Evolutionary conservation across 2,888 invertebrate genomes (phyloP).

Genomic region (Hydroisotoma schaefferi): DNA sequence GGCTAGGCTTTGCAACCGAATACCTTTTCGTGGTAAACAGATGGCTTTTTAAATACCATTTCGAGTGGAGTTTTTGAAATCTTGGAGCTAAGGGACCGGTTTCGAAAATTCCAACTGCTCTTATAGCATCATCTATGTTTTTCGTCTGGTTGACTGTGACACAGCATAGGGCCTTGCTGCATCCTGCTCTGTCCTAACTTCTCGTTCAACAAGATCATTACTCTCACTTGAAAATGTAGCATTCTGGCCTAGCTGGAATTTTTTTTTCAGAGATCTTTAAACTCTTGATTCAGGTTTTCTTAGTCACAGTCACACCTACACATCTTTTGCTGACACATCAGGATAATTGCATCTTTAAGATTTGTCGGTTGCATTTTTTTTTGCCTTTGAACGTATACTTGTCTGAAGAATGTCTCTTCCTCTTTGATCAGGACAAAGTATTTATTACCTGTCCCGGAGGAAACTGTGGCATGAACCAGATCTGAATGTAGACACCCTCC

Average conservation of each 20-base stretch:
- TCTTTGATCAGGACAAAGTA: conserved; percentile 28
- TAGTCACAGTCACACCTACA: too few relatives aligned
- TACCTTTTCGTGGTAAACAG: conserved; percentile 48
- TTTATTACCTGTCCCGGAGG: conserved; percentile 7
- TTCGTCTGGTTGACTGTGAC: conserved; percentile 44
- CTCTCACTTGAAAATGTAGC: not conserved
- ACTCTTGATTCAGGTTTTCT: too few relatives aligned
- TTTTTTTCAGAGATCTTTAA: too few relatives aligned
- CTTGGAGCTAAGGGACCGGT: conserved; percentile 37
- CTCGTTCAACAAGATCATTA: conserved; percentile 12
- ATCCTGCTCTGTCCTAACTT: conserved; percentile 9
- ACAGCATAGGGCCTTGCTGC: conserved; percentile 50
- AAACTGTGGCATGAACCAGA: conserved; percentile 13
- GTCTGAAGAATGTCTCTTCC: conserved; percentile 12
- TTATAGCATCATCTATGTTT: too few relatives aligned
- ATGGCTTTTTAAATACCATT: conserved; percentile 43
- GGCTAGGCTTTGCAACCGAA: conserved; percentile 50
- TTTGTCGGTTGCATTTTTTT: conserved; percentile 3
- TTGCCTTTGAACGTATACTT: conserved; percentile 15
- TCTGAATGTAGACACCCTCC: conserved; percentile 20
- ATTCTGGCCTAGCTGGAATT: not conserved
- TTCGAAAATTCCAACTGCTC: conserved; percentile 50
- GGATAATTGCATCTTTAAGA: not conserved
- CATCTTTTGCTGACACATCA: too few relatives aligned
- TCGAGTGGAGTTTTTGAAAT: conserved; percentile 39